Percentiles rank a stretch among this genome's conserved stretches.
phyloP scores from a whole-genome alignment of 2,113 vertebrate genomes.

The Cervus canadensis region DNA sequence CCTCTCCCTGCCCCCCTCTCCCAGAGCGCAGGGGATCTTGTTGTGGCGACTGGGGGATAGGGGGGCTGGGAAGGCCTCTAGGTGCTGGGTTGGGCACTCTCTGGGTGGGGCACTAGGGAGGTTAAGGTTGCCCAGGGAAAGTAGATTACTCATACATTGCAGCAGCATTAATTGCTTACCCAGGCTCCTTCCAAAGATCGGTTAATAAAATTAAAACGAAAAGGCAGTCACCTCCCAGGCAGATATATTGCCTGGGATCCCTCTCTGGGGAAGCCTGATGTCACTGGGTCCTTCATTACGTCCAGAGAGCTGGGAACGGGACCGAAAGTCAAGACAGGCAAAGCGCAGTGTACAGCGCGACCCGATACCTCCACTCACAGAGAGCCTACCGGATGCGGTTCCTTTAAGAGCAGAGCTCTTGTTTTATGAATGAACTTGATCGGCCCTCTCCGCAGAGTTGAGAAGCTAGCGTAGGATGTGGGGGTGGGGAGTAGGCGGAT shows the following conservation, averaged over 20 bases:
- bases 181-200: neutral
- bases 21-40: neutral
- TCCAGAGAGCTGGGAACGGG: neutral
- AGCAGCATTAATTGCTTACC: slow-evolving; percentile 44
- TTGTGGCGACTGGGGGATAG: neutral
- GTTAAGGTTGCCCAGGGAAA: slow-evolving; percentile 23
- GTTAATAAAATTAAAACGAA: slow-evolving; percentile 60
- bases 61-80: neutral
- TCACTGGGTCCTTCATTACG: neutral
- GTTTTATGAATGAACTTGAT: slow-evolving; percentile 74
- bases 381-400: neutral
- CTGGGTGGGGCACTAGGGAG: slow-evolving; percentile 21
- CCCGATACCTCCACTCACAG: neutral
- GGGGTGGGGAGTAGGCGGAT: neutral
- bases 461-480: neutral
- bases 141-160: slow-evolving; percentile 64
- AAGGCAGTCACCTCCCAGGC: slow-evolving; percentile 7
- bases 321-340: neutral
- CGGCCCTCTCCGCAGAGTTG: neutral
- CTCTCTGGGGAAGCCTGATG: neutral
- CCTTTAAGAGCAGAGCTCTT: slow-evolving; percentile 62
- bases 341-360: neutral
- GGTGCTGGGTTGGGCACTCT: neutral
- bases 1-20: neutral
- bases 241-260: neutral